Conservation (phyloP, 1,140 invertebrate species). For the Bombus turneri region DNA sequence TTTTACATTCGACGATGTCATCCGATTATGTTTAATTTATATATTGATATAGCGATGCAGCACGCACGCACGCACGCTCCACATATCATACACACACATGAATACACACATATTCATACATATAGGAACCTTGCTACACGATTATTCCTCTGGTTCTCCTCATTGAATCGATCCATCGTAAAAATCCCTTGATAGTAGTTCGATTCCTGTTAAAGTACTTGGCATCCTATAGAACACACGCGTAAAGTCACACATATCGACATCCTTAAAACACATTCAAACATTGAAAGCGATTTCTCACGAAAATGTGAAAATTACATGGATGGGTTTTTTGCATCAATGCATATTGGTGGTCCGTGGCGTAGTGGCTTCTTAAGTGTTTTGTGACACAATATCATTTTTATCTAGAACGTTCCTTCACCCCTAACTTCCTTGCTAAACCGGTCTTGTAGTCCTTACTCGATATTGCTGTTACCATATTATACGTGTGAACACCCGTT, state of each 20-base stretch:
- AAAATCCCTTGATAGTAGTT: slow-evolving; percentile 4
- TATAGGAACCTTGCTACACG: not conserved
- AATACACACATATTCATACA: slow-evolving; percentile 11
- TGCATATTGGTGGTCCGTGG: slow-evolving; percentile 75
- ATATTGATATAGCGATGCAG: slow-evolving; percentile 66
- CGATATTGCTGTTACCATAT: slow-evolving; percentile 57
- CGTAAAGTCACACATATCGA: slow-evolving; percentile 2
- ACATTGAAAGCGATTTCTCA: slow-evolving; percentile 19
- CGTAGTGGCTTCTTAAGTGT: slow-evolving; percentile 78
- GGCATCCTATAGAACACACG: not conserved
- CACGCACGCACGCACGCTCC: slow-evolving; percentile 67
- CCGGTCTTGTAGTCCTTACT: slow-evolving; percentile 59
- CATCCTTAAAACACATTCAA: not conserved
- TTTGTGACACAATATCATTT: slow-evolving; percentile 65
- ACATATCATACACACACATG: not conserved
- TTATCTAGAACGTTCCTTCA: slow-evolving; percentile 64
- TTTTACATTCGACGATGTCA: slow-evolving; percentile 59
- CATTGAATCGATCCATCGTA: not conserved
- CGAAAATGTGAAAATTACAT: slow-evolving; percentile 45
- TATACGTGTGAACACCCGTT: slow-evolving; percentile 62
- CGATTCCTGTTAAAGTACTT: not conserved
- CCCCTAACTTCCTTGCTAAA: slow-evolving; percentile 58
- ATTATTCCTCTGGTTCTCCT: too few relatives aligned
- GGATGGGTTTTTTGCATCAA: slow-evolving; percentile 61
- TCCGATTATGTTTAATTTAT: slow-evolving; percentile 59